Base-by-base conservation (phyloP, 2,888 invertebrate species). In the Acanthococcus lagerstroemiae region DNA sequence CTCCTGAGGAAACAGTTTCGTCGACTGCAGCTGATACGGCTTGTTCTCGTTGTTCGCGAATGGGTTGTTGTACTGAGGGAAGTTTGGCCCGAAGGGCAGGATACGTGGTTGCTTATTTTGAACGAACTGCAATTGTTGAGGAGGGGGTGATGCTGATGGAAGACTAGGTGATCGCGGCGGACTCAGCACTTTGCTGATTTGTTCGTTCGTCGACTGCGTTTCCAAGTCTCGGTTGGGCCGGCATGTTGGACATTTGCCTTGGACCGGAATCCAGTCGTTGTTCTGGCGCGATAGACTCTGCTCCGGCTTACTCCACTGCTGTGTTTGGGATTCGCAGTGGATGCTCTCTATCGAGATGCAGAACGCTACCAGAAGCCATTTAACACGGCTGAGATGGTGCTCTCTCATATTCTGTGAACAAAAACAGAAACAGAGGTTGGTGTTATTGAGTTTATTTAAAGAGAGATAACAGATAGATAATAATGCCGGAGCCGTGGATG, bases 221-320 rank as follows among this genome's bases (percentile, higher is more conserved):
- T 65, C 65, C 44, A 63, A 25, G 56, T 69, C 69, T 12, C 67
- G 44, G 66, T 61, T 69, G 56, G 52, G 67, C 54, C 57, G 17
- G 15, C 74, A 72, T 1, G 76, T 74, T 24, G 76, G 74, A 61
- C 72, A 73, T 50, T 75, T 77, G 57, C 77, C 74, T 9, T 75
- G 72, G 17, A 83, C 74, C 15, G 83, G 83, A 65, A 83, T 77
- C 83, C 83, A 83, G 66, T 82, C 83, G 68, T 74, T 76, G 37
- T 63, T 52, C 21, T 69, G 55, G 24, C 68, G 69, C 46, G 69
- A 68, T 7, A 69, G 69, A 1, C 68, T 67, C 2, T 63, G 45
- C 7, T 70, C 71, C 0, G 71, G 71, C 25, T 69, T 67, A 60
- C 72, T 72, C 72, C 72, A 72, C 65, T 19, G 9, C 24, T 5